Evolutionary conservation across 2,888 invertebrate genomes (phyloP), one percentile per base, ranked within the genome.

Genomic region (Ceraclea dissimilis): DNA sequence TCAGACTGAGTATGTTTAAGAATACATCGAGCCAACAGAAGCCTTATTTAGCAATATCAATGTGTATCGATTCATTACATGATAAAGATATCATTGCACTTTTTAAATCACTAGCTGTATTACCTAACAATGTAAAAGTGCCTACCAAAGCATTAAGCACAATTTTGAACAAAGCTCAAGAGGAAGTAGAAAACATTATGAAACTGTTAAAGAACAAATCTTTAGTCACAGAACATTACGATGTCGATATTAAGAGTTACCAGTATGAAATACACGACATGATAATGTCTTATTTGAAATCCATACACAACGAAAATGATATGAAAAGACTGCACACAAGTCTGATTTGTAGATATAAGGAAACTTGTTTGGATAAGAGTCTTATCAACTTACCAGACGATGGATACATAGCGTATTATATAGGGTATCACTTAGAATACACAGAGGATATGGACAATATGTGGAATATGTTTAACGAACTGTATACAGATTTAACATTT

Each of bases 231-330:
- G 80, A 80, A 62, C 78, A 77, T 52, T 86, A 83, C 67, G 84
- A 84, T 60, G 69, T 74, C 2, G 79, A 81, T 52, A 73, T 79
- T 51, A 73, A 76, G 48, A 80, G 76, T 58, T 85, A 84, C 63
- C 75, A 84, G 21, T 89, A 88, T 65, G 86, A 85, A 60, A 78
- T 88, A 48, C 87, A 88, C 66, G 84, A 86, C 65, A 71, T 88
- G 1, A 76, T 86, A 11, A 73, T 86, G 67, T 77, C 79, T 54
- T 85, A 83, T 65, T 69, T 88, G 6, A 79, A 79, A 63, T 75
- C 72, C 4, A 73, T 71, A 51, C 66, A 74, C 1, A 52, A n/a
- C 22, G 39, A 21, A 10, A 71, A 74, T 0, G 72, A 79, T 49
- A 67, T 75, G 52, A 71, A 71, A 59, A 72, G 71, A 54, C 68